These are phyloP conservation scores for Nansenia antarctica DNA, from an alignment of 2,113 vertebrate species.

Conservation along the genomic window DNA sequence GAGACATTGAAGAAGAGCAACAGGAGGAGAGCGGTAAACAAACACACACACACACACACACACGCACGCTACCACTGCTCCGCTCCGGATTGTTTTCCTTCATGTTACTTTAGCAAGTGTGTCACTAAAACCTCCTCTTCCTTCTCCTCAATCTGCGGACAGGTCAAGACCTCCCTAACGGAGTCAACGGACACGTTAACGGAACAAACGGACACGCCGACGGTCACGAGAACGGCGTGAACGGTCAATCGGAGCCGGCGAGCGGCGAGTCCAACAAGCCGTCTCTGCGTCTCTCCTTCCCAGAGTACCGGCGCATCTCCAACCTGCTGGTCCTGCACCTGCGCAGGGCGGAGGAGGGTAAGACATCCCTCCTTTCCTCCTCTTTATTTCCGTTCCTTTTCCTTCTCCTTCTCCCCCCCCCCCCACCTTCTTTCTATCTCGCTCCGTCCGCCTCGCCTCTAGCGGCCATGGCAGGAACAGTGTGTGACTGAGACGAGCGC, in stretches of 20 bases:
- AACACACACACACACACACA: neutral
- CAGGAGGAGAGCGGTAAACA: constrained; percentile 74
- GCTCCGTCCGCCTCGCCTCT: too few relatives aligned
- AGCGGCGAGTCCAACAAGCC: constrained; percentile 68
- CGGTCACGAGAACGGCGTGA: constrained; percentile 69
- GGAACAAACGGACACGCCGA: constrained; percentile 64
- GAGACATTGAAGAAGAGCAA: constrained; percentile 76
- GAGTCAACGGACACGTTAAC: constrained; percentile 67
- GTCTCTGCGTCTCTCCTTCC: constrained; percentile 86
- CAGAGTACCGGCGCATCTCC: constrained; percentile 91
- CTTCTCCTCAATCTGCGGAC: too few relatives aligned
- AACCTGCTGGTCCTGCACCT: constrained; percentile 94
- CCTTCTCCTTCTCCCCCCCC: neutral
- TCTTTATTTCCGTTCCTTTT: neutral
- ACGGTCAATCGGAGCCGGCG: constrained; percentile 63
- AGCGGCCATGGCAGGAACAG: constrained; percentile 63
- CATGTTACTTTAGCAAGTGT: neutral
- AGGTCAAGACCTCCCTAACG: constrained; percentile 79
- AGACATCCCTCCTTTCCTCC: constrained; percentile 20
- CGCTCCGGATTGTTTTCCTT: neutral
- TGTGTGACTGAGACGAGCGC: constrained; percentile 82
- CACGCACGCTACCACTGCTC: neutral
- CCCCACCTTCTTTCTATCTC: too few relatives aligned
- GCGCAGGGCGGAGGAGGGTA: constrained; percentile 89
- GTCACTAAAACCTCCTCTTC: neutral